phyloP scores from a whole-genome alignment of 2,797 vertebrate species.

The Sebastes hubbsi region DNA sequence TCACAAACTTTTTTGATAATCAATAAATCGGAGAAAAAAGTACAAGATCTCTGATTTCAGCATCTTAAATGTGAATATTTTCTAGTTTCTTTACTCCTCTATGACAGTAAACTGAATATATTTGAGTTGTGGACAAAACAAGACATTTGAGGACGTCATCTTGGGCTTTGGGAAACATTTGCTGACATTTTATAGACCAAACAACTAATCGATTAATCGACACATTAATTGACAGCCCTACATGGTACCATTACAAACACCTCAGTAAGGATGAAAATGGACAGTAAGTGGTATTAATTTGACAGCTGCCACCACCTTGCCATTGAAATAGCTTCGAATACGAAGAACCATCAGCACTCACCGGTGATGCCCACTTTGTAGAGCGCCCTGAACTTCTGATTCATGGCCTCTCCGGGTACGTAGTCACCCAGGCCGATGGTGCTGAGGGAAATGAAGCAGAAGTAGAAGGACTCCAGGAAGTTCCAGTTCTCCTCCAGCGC shows the following conservation, averaged over 20 bases:
- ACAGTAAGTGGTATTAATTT: not conserved
- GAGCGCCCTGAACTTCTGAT: conserved; percentile 93
- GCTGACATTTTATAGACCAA: no score
- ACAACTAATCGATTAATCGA: no score
- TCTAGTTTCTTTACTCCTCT: no score
- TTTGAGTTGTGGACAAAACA: no score
- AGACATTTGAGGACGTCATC: no score
- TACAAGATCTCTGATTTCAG: rapidly evolving
- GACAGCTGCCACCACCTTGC: not conserved
- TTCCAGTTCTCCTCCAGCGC: conserved; percentile 95
- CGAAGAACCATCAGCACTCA: conserved; percentile 78
- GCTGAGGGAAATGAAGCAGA: conserved; percentile 98
- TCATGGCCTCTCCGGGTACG: conserved; percentile 92
- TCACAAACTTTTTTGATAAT: no score
- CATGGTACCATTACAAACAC: not conserved
- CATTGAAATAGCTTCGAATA: not conserved
- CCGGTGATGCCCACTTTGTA: conserved; percentile 97
- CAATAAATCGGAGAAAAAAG: no score
- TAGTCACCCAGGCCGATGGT: conserved; percentile 98
- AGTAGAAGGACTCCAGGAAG: conserved; percentile 98
- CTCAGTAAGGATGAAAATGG: not conserved
- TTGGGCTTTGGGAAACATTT: no score
- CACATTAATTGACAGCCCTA: no score
- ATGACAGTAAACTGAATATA: no score
- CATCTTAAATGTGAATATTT: no score